Evolutionary conservation across 2,888 invertebrate species (phyloP).

Genomic region (Acrocyrtus sp.): DNA sequence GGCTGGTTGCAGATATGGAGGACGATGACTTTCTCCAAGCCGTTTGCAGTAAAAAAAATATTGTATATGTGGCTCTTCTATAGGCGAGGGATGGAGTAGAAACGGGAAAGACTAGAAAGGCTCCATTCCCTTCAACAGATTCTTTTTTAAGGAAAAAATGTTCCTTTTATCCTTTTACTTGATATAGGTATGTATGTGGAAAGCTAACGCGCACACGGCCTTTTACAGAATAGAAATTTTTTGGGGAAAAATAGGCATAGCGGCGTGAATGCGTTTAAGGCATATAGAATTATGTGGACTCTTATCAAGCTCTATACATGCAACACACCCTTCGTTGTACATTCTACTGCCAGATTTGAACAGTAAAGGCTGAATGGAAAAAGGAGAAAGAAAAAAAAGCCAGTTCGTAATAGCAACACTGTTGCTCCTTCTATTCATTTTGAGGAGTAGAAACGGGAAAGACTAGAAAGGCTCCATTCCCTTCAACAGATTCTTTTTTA

Average conservation of each 20-base stretch:
- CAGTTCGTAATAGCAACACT: slow-evolving; percentile 28
- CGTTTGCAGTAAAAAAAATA: slow-evolving; percentile 22
- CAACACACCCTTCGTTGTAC: slow-evolving; percentile 9
- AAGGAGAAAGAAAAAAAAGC: background rate
- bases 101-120: slow-evolving; percentile 31
- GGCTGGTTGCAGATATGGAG: slow-evolving; percentile 35
- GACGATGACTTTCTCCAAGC: slow-evolving; percentile 51
- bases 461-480: slow-evolving; percentile 33
- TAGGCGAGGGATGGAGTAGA: slow-evolving; percentile 6
- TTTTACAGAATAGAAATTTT: no score
- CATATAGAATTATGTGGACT: no score
- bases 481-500: slow-evolving; percentile 24
- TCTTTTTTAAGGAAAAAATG: background rate
- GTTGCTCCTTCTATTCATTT: slow-evolving; percentile 10
- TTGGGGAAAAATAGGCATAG: background rate
- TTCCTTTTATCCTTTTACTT: no score
- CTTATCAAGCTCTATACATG: background rate
- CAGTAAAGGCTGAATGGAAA: background rate
- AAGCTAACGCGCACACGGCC: no score
- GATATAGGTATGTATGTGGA: no score
- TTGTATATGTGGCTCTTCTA: background rate
- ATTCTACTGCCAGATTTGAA: slow-evolving; percentile 42
- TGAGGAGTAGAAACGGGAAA: slow-evolving; percentile 22
- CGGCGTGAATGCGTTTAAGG: no score
- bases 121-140: slow-evolving; percentile 37